phyloP scores from a whole-genome alignment of 2,888 invertebrate species.

The Tenthredo mesomela region DNA sequence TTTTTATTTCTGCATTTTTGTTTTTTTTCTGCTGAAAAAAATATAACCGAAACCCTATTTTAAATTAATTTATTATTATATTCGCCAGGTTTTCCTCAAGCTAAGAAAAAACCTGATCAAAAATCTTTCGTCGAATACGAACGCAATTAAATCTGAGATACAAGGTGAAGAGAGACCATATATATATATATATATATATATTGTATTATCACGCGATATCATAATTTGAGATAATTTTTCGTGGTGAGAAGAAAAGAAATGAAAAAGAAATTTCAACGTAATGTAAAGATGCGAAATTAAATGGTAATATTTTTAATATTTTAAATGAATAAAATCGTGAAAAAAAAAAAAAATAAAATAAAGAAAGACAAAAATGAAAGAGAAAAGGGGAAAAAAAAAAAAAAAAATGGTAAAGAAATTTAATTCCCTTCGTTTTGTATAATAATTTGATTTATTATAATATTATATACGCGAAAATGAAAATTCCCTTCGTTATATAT shows the following conservation, averaged over 20 bases:
- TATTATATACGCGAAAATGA: neutral
- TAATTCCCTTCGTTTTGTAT: no score
- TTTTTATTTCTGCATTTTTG: neutral
- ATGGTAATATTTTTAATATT: no score
- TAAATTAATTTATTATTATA: no score
- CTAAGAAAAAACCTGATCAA: constrained; percentile 7
- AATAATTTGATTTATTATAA: neutral
- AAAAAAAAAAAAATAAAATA: no score
- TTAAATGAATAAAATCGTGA: no score
- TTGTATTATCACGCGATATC: neutral
- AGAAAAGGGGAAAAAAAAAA: no score
- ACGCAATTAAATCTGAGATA: neutral
- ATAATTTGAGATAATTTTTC: neutral
- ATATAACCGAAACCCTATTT: no score
- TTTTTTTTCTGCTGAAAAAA: neutral
- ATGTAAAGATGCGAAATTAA: neutral
- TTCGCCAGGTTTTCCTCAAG: neutral
- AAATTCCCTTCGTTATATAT: constrained; percentile 5
- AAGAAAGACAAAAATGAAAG: no score
- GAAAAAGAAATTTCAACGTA: neutral
- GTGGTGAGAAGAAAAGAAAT: neutral
- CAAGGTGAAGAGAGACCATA: neutral
- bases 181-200: neutral
- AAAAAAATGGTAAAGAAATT: no score
- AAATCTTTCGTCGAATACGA: neutral